phyloP scores from a whole-genome alignment of 2,113 vertebrate genomes.

The Psilopogon haemacephalus region DNA sequence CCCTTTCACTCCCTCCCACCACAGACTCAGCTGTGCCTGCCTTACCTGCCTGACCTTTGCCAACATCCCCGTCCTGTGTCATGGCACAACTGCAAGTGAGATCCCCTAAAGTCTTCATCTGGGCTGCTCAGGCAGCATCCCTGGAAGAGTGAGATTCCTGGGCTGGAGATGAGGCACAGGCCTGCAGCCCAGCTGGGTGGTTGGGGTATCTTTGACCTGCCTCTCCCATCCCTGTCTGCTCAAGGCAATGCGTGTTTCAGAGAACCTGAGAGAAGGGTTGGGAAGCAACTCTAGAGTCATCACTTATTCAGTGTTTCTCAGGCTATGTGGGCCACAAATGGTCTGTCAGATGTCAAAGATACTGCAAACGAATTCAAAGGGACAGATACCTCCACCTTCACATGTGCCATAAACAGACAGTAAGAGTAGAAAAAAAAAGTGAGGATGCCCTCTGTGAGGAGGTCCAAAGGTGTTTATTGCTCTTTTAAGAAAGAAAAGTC shows the following conservation, averaged over 20 bases:
- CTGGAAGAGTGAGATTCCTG: neutral
- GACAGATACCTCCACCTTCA: neutral
- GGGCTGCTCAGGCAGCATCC: neutral
- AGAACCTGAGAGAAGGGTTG: neutral
- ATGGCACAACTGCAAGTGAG: neutral
- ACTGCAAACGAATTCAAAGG: neutral
- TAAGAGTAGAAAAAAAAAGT: neutral
- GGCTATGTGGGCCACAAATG: neutral
- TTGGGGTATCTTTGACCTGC: neutral
- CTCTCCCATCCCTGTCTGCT: neutral
- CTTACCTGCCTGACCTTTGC: neutral
- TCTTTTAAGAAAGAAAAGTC: neutral
- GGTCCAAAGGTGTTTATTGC: neutral
- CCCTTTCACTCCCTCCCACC: neutral
- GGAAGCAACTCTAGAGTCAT: neutral
- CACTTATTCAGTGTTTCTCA: neutral
- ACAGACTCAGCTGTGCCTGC: fast-evolving
- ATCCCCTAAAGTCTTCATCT: neutral
- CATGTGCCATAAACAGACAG: neutral
- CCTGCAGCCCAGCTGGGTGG: neutral
- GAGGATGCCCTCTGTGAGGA: neutral
- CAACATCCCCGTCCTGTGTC: neutral
- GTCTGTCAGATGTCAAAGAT: neutral
- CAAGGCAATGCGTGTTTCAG: neutral
- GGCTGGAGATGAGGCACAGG: neutral